A percentile compares a stretch with the other conserved stretches of the same genome.
Conservation (phyloP, 2,113 vertebrate genomes). For the Sterna hirundo region DNA sequence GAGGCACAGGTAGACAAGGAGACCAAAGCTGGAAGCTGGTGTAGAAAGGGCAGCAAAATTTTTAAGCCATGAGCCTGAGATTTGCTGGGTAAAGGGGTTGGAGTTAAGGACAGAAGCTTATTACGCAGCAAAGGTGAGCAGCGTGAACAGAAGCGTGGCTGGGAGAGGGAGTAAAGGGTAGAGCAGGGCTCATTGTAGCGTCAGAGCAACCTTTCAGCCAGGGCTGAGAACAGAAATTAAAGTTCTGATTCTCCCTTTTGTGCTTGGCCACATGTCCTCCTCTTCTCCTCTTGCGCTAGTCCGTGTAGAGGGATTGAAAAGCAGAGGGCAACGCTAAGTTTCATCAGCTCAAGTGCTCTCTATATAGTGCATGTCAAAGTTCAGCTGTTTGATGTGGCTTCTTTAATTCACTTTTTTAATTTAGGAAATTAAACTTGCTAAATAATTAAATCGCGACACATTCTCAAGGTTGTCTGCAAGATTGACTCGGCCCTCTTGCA, state of each 20-base stretch:
- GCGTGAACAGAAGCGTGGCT: neutral
- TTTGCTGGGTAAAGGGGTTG: neutral
- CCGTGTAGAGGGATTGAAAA: neutral
- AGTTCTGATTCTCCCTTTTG: neutral
- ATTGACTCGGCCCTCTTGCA: rapidly evolving
- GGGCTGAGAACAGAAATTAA: neutral
- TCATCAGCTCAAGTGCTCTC: neutral
- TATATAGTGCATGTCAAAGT: neutral
- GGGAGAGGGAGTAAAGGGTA: neutral
- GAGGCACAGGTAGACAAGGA: neutral
- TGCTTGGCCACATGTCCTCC: neutral
- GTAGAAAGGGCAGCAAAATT: neutral
- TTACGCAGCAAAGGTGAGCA: neutral
- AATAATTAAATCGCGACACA: neutral
- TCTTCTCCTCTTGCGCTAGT: neutral
- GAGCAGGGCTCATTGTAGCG: neutral
- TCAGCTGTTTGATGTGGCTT: neutral
- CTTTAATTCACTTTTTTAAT: neutral
- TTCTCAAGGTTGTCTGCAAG: neutral
- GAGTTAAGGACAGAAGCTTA: neutral
- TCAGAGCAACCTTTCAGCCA: neutral
- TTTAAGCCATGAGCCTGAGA: neutral
- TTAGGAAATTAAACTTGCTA: neutral
- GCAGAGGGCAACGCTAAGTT: neutral
- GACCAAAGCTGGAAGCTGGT: neutral